Evolutionary conservation across 1,140 invertebrate species (phyloP).

Genomic region (Apis florea): DNA sequence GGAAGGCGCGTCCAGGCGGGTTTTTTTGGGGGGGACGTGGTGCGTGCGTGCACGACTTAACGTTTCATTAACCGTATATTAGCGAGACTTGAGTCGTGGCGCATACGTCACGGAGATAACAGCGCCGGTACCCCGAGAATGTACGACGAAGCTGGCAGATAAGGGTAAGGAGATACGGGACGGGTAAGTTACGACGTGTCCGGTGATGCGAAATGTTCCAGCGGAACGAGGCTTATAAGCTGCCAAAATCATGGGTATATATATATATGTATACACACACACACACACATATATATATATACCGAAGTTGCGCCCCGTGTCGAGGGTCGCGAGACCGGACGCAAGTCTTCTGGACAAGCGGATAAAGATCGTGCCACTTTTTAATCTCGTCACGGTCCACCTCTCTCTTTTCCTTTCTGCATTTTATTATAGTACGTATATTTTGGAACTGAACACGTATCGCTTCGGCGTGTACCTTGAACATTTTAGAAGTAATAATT

Average conservation of each 20-base stretch:
- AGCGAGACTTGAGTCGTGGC: slow-evolving; percentile 55
- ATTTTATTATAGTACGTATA: background rate
- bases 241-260: slow-evolving; percentile 54
- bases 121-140: slow-evolving; percentile 48
- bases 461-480: no score
- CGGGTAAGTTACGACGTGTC: slow-evolving; percentile 64
- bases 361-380: slow-evolving; percentile 39
- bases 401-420: background rate
- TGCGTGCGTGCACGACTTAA: slow-evolving; percentile 54
- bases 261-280: no score
- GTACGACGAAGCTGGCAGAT: slow-evolving; percentile 62
- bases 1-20: background rate
- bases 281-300: no score
- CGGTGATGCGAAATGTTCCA: slow-evolving; percentile 57
- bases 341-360: slow-evolving; percentile 1
- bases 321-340: background rate
- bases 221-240: slow-evolving; percentile 58
- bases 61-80: slow-evolving; percentile 73
- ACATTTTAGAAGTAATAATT: no score
- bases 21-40: slow-evolving; percentile 21
- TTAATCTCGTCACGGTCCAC: slow-evolving; percentile 14
- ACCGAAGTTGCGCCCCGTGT: background rate
- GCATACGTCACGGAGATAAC: slow-evolving; percentile 69
- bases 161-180: slow-evolving; percentile 63
- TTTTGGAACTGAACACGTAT: background rate